Percentiles rank a stretch among this genome's conserved stretches.
Evolutionary conservation across 37 sponge, comb jelly and placozoan species (phyloP).

Genomic region (Aplysina aerophoba): DNA sequence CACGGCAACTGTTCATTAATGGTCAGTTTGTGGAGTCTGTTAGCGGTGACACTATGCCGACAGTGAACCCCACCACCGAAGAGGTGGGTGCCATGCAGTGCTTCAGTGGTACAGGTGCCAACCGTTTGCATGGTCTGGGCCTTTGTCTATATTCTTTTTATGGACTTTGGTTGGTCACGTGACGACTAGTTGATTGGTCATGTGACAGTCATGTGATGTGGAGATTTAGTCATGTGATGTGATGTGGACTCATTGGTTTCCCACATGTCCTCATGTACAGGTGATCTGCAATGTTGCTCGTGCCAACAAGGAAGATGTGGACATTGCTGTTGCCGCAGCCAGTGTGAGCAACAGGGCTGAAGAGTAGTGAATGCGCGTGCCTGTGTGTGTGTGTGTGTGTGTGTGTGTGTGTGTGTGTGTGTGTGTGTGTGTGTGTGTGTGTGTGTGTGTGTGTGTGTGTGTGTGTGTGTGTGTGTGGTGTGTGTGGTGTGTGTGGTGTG

Average conservation of each 20-base stretch:
- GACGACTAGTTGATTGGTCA: background rate
- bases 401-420: background rate
- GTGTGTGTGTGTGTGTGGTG: too few species aligned
- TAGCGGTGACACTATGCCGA: conserved; percentile 62
- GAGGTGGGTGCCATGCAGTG: too few species aligned
- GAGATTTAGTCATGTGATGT: too few species aligned
- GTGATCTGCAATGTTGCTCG: conserved; percentile 69
- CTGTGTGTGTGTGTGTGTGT: background rate
- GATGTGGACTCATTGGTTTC: too few species aligned
- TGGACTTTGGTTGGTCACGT: background rate
- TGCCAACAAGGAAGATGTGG: conserved; percentile 74
- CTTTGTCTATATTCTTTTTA: too few species aligned
- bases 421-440: background rate
- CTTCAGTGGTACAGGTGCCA: too few species aligned
- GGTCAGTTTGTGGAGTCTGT: conserved; percentile 81
- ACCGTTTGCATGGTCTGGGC: too few species aligned
- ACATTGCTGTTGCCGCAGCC: conserved; percentile 84
- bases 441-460: too few species aligned
- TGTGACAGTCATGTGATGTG: background rate
- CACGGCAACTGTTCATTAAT: conserved; percentile 90
- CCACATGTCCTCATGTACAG: conserved; percentile 13
- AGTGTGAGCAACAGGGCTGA: conserved; percentile 50
- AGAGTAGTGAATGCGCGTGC: background rate
- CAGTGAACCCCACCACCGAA: conserved; percentile 88
- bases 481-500: too few species aligned